Base-by-base conservation (phyloP, 2,797 vertebrate genomes). In the Spinus olivaceus region DNA sequence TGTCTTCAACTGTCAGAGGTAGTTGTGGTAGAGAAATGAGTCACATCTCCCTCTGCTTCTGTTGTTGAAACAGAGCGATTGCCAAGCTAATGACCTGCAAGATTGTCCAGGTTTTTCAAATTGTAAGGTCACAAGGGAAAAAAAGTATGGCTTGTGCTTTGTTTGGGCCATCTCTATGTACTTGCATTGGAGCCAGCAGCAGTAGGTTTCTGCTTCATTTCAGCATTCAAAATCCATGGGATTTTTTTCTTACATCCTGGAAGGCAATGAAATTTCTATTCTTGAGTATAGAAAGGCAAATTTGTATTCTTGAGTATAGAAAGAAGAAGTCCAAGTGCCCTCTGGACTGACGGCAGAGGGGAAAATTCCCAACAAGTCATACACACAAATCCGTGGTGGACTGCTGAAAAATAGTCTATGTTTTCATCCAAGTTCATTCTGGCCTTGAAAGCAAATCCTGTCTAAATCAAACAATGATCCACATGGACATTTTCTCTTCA, bases 201-300 rank as follows among this genome's bases (percentile, higher is more conserved):
- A 86, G 79, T 66, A 70, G 41, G 59, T 88, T 94, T 94, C 86
- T 97, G 80, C 66, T 94, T 84, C 70, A 77, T 90, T 95, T 92
- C 82, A 90, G 30, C 10, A 50, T 90, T 72, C 76, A 49, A 92
- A 86, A 66, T 30, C 25, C 30, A 56, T n/a, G 57, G 41, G 64
- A 80, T 60, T 64, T 88, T 47, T 81, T 73, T 18, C 47, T 83
- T 76, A 53, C 2, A 13, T 46, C 61, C 44, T 81, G 50, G 69
- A 83, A 92, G 73, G 33, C 46, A 59, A 53, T 46, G 59, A 12
- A 91, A 74, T 88, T 64, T 28, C 37, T 92, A 47, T 74, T 67
- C 46, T 42, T 81, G 73, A 89, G 14, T 23, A 16, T 11, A 70
- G 51, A 59, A 41, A 41, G 41, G 16, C 41, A 41, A 41, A 33